phyloP scores from a whole-genome alignment of 2,888 invertebrate species.

The Dolichomitus sp. region DNA sequence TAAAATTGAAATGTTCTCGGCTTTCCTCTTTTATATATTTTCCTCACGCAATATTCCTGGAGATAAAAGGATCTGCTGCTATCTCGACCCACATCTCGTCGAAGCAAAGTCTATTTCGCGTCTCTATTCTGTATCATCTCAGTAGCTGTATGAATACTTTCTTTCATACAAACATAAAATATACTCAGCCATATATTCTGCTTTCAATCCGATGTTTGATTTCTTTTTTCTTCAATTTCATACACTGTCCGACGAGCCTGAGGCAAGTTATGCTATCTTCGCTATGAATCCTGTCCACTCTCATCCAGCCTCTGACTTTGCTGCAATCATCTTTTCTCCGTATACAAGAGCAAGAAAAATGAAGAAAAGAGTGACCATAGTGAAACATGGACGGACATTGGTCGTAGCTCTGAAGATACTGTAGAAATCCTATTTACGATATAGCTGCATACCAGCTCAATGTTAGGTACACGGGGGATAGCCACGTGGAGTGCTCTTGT shows the following conservation, averaged over 20 bases:
- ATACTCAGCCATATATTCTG: constrained; percentile 7
- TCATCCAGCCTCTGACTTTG: neutral
- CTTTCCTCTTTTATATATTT: constrained; percentile 3
- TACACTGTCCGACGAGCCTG: neutral
- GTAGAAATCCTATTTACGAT: constrained; percentile 42
- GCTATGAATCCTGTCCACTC: neutral
- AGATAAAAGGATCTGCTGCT: constrained; percentile 15
- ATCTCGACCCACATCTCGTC: constrained; percentile 6
- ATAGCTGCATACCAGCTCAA: neutral
- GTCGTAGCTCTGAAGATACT: constrained; percentile 13
- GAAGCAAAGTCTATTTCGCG: neutral
- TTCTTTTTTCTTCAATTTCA: constrained; percentile 33
- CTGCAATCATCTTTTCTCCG: constrained; percentile 30
- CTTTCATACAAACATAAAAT: constrained; percentile 14
- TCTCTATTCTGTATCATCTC: neutral
- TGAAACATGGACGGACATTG: constrained; percentile 33
- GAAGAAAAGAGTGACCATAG: neutral
- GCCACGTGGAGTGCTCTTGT: neutral
- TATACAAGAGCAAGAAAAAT: neutral
- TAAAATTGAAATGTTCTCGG: neutral
- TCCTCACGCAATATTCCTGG: constrained; percentile 10
- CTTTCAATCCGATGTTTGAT: constrained; percentile 39
- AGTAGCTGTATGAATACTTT: constrained; percentile 9
- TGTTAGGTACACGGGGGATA: neutral
- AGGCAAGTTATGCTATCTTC: constrained; percentile 9